Conservation (phyloP, 1,140 invertebrate genomes). For the Heliconius congener region DNA sequence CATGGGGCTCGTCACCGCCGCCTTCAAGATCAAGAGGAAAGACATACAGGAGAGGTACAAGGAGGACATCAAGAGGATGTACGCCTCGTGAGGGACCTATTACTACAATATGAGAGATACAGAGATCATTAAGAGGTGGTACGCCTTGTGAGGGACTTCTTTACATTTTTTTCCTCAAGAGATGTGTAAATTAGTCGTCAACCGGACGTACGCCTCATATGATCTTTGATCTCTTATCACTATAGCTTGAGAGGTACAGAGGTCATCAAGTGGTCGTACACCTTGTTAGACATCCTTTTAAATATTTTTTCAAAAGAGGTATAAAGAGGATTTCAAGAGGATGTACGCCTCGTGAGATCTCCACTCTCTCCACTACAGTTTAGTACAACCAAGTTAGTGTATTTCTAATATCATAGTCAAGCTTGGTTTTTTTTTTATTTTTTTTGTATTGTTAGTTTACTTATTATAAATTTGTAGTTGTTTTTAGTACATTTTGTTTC, state of each 20-base stretch:
- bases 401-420: too few relatives aligned
- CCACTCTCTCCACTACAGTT: not conserved
- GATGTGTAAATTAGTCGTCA: slow-evolving; percentile 85
- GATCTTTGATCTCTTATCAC: too few relatives aligned
- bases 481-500: not conserved
- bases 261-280: slow-evolving; percentile 38
- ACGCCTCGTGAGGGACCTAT: slow-evolving; percentile 88
- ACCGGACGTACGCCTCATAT: slow-evolving; percentile 68
- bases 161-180: not conserved
- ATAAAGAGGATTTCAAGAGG: not conserved
- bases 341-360: slow-evolving; percentile 94
- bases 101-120: not conserved
- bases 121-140: not conserved
- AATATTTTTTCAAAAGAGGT: too few relatives aligned
- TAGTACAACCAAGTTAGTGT: too few relatives aligned
- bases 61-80: slow-evolving; percentile 85
- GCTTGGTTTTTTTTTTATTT: too few relatives aligned
- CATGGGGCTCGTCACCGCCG: slow-evolving; percentile 97
- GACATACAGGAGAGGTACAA: slow-evolving; percentile 96
- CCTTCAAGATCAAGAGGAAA: slow-evolving; percentile 98
- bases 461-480: slow-evolving; percentile 1
- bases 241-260: slow-evolving; percentile 87
- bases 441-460: not conserved
- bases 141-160: not conserved
- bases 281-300: too few relatives aligned